Evolutionary conservation across 2,797 vertebrate species (phyloP).

Genomic region (Ceyx erithaca): DNA sequence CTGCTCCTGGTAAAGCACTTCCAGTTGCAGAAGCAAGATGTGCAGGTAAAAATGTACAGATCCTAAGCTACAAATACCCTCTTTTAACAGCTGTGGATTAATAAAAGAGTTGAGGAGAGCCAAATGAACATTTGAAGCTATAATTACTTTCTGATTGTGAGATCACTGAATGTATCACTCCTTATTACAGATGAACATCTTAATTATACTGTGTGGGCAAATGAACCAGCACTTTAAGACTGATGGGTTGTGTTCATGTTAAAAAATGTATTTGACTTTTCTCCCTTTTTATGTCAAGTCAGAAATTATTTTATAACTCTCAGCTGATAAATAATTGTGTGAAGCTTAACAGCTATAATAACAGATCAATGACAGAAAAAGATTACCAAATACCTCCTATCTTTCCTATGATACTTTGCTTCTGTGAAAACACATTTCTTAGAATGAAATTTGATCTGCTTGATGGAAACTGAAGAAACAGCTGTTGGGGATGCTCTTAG

Average conservation of each 20-base stretch:
- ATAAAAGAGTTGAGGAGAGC: conserved; percentile 37
- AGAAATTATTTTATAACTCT: conserved; percentile 32
- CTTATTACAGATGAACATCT: conserved; percentile 59
- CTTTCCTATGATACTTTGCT: background rate
- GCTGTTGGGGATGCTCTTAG: background rate
- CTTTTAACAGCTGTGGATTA: background rate
- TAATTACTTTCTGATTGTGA: conserved; percentile 52
- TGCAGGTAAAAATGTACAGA: conserved; percentile 6
- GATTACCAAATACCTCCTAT: background rate
- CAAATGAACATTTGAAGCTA: background rate
- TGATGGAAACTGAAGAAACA: conserved; percentile 53
- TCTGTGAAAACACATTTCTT: background rate
- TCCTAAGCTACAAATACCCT: background rate
- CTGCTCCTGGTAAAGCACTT: background rate
- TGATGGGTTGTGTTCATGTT: conserved; percentile 9
- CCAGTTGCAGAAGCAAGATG: background rate
- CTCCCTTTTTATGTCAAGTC: conserved; percentile 14
- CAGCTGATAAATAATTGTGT: conserved; percentile 14
- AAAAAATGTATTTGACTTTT: conserved; percentile 42
- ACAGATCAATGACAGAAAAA: background rate
- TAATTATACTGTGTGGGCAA: conserved; percentile 57
- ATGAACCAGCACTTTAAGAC: conserved; percentile 47
- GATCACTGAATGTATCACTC: conserved; percentile 36
- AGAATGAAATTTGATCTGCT: background rate
- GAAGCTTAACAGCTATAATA: background rate